phyloP scores from a whole-genome alignment of 1,140 invertebrate genomes.

The Laodelphax striatellus region DNA sequence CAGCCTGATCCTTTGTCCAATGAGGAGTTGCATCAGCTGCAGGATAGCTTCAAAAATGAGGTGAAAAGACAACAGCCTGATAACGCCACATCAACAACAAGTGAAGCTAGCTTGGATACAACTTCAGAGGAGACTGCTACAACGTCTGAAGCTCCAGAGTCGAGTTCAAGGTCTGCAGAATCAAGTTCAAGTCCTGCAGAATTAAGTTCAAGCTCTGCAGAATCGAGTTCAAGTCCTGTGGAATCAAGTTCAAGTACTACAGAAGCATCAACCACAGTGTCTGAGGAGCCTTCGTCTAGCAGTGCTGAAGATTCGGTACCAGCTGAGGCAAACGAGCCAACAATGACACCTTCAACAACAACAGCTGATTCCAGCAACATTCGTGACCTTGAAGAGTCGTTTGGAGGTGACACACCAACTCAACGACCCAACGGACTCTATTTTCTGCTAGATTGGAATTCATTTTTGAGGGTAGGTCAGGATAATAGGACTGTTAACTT shows the following conservation, averaged over 20 bases:
- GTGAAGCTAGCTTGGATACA: not conserved
- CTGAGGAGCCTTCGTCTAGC: not conserved
- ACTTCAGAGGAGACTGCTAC: not conserved
- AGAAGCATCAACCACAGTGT: not conserved
- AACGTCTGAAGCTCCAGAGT: not conserved
- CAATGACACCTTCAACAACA: not conserved
- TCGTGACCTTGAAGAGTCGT: constrained; percentile 60
- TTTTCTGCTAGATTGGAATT: constrained; percentile 73
- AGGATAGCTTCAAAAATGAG: constrained; percentile 33
- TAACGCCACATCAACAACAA: constrained; percentile 11
- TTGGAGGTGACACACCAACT: constrained; percentile 49
- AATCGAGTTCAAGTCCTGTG: not conserved
- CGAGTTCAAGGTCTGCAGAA: constrained; percentile 4
- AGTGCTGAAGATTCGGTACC: not conserved
- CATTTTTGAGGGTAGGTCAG: constrained; percentile 65
- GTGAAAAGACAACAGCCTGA: constrained; percentile 33
- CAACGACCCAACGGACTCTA: constrained; percentile 62
- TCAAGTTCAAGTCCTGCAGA: not conserved
- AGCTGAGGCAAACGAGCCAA: not conserved
- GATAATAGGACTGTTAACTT: constrained; percentile 64
- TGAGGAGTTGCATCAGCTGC: constrained; percentile 31
- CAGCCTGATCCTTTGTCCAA: constrained; percentile 33
- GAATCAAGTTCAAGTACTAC: not conserved
- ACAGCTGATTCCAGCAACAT: constrained; percentile 32
- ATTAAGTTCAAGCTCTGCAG: not conserved